Conservation (phyloP, 2,113 vertebrate genomes). For the Poeciliopsis turrubarensis region DNA sequence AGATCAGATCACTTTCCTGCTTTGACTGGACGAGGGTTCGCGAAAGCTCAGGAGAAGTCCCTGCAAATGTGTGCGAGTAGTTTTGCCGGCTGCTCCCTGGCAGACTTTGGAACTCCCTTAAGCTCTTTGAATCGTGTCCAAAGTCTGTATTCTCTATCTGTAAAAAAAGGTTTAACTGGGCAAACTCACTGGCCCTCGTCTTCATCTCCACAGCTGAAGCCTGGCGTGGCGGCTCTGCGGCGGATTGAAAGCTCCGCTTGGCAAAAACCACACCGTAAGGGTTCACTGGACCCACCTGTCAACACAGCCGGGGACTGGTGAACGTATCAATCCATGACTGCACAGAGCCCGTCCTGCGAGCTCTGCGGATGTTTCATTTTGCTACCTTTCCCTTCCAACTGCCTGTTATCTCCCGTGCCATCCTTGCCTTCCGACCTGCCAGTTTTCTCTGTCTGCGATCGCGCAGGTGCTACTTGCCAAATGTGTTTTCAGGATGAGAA, state of each 20-base stretch:
- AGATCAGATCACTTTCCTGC: background rate
- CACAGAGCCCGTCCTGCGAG: constrained; percentile 53
- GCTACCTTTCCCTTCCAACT: constrained; percentile 51
- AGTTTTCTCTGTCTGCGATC: constrained; percentile 38
- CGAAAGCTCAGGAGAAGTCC: background rate
- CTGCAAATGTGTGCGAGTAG: background rate
- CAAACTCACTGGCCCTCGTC: background rate
- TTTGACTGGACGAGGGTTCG: background rate
- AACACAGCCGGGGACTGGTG: constrained; percentile 49
- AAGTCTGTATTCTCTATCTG: constrained; percentile 35
- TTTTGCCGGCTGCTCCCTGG: constrained; percentile 23
- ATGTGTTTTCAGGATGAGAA: constrained; percentile 26
- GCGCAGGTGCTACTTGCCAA: constrained; percentile 26
- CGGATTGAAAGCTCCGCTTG: constrained; percentile 34
- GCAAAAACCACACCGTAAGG: constrained; percentile 32
- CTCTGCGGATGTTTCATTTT: constrained; percentile 35
- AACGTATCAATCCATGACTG: constrained; percentile 58
- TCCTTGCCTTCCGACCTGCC: constrained; percentile 35
- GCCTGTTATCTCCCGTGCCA: constrained; percentile 43
- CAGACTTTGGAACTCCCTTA: constrained; percentile 25
- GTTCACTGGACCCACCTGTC: constrained; percentile 64
- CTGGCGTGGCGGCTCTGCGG: constrained; percentile 16
- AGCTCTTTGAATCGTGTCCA: constrained; percentile 19
- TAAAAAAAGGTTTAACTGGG: constrained; percentile 5
- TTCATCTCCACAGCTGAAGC: constrained; percentile 22